These are phyloP conservation scores for Notoglanidium macrostoma DNA, from an alignment of 2,797 vertebrate genomes.

Conservation along the genomic window DNA sequence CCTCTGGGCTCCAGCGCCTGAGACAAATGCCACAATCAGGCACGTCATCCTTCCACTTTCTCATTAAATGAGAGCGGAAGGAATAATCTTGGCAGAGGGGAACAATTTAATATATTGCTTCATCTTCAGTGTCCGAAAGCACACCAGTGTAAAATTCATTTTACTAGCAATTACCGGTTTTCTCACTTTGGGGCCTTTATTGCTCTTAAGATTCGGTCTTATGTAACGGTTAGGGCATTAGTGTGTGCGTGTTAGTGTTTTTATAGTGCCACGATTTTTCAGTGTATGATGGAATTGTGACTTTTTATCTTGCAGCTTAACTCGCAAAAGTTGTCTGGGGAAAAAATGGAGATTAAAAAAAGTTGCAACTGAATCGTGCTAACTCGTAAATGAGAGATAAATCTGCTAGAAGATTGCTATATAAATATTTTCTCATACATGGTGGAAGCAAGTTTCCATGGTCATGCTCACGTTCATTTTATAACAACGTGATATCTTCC, in stretches of 20 bases:
- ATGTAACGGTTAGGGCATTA: neutral
- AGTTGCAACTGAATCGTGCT: neutral
- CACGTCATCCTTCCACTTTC: constrained; percentile 12
- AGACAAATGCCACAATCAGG: constrained; percentile 27
- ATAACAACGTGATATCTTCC: neutral
- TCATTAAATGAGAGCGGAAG: constrained; percentile 25
- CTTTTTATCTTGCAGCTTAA: neutral
- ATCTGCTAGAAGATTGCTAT: neutral
- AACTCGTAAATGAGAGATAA: neutral
- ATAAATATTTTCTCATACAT: neutral
- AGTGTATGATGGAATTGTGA: neutral
- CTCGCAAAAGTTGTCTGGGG: neutral
- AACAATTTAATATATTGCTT: constrained; percentile 46
- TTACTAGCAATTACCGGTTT: constrained; percentile 43
- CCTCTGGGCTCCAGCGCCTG: constrained; percentile 9
- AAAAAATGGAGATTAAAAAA: neutral
- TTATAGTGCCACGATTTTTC: neutral
- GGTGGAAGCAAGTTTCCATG: neutral
- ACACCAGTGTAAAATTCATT: constrained; percentile 50
- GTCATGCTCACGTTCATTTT: neutral
- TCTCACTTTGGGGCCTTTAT: constrained; percentile 23
- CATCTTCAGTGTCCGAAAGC: constrained; percentile 41
- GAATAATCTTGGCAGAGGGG: constrained; percentile 37
- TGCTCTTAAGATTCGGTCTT: neutral
- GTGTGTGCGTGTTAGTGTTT: neutral